Evolutionary conservation across 2,888 invertebrate species (phyloP).

Genomic region (Hetaerina titia): DNA sequence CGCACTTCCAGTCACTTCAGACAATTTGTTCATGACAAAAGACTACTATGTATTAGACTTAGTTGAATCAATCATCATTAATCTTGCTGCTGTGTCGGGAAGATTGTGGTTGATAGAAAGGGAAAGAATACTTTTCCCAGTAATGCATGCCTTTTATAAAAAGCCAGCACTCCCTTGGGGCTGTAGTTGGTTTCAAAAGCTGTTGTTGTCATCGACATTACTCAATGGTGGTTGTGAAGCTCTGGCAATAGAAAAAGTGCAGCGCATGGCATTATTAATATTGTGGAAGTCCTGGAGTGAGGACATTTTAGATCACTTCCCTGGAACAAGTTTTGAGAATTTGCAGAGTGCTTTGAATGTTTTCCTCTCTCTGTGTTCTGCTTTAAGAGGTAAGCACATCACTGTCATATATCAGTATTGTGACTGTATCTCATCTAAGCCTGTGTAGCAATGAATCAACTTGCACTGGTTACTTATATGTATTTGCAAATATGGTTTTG

Average conservation of each 20-base stretch:
- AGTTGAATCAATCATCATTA: neutral
- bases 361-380: conserved; percentile 12
- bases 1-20: neutral
- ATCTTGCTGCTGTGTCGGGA: neutral
- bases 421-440: no score
- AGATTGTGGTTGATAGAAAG: conserved; percentile 32
- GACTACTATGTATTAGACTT: neutral
- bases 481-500: no score
- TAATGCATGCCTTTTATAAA: neutral
- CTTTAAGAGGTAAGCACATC: neutral
- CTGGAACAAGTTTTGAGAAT: neutral
- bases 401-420: no score
- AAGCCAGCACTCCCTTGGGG: conserved; percentile 13
- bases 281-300: conserved; percentile 20
- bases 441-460: no score
- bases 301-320: neutral
- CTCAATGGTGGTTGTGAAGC: conserved; percentile 24
- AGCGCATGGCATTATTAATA: neutral
- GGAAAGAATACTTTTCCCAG: neutral
- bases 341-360: neutral
- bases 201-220: neutral
- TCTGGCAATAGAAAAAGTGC: neutral
- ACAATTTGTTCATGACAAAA: neutral
- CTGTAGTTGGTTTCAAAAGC: conserved; percentile 2
- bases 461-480: no score